A percentile compares a stretch with the other conserved stretches of the same genome.
These are phyloP conservation scores for Holacanthella duospinosa DNA, from an alignment of 2,888 invertebrate genomes.

Conservation along the genomic window DNA sequence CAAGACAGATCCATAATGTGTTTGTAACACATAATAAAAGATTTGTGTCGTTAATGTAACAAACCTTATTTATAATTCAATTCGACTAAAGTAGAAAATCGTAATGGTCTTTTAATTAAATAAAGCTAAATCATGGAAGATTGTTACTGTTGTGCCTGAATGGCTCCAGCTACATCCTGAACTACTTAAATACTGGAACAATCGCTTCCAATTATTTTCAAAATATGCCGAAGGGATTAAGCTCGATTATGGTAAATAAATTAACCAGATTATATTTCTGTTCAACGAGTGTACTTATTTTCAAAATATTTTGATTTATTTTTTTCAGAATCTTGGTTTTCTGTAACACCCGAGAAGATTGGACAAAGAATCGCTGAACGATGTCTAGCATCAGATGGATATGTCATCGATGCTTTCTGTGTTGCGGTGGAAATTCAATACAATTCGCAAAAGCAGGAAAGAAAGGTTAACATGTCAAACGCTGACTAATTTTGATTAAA, in stretches of 20 bases:
- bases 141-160: background rate
- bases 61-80: too few species aligned
- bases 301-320: too few species aligned
- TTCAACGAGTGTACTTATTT: background rate
- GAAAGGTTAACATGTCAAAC: constrained; percentile 44
- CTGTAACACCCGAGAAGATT: constrained; percentile 92
- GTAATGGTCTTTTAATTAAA: too few species aligned
- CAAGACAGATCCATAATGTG: too few species aligned
- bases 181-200: constrained; percentile 76
- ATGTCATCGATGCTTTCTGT: constrained; percentile 92
- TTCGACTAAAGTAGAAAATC: too few species aligned
- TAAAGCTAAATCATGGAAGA: background rate
- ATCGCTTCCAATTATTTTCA: constrained; percentile 78
- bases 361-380: constrained; percentile 81
- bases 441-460: constrained; percentile 84
- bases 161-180: constrained; percentile 40
- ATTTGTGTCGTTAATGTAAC: too few species aligned
- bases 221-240: constrained; percentile 83
- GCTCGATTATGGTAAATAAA: constrained; percentile 60
- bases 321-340: constrained; percentile 86
- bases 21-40: too few species aligned
- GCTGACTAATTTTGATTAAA: background rate
- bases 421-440: constrained; percentile 94
- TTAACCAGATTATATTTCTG: too few species aligned
- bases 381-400: constrained; percentile 56